phyloP scores from a whole-genome alignment of 2,113 vertebrate species.

The Tamias sibiricus region DNA sequence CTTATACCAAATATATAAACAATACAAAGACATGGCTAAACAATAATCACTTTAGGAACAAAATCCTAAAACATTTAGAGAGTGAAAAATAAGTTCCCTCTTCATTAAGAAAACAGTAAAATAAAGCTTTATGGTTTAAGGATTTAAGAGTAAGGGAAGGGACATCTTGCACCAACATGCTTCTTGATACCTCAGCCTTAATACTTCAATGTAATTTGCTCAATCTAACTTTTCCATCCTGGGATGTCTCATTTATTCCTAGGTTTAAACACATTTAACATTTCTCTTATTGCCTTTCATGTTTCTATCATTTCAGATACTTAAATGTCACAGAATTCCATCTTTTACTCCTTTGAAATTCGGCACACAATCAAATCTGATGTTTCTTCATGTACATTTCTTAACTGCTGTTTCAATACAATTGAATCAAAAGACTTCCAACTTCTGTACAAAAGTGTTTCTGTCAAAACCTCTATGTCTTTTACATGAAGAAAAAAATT shows the following conservation, averaged over 20 bases:
- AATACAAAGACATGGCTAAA: neutral
- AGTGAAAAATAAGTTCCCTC: neutral
- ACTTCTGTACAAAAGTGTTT: neutral
- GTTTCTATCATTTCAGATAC: neutral
- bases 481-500: neutral
- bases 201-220: neutral
- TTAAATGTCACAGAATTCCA: neutral
- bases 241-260: neutral
- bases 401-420: neutral
- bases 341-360: conserved; percentile 40
- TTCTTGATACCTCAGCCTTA: neutral
- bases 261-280: neutral
- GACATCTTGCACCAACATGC: neutral
- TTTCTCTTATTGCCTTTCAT: conserved; percentile 20
- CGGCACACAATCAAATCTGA: neutral
- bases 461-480: neutral
- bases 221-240: neutral
- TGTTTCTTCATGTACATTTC: neutral
- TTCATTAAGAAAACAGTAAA: neutral
- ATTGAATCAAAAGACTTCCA: neutral
- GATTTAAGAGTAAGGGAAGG: neutral
- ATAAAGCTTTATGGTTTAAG: neutral
- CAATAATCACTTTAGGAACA: neutral
- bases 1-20: conserved; percentile 25
- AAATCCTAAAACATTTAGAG: neutral